Conservation (phyloP, 2,797 vertebrate genomes). For the Enteromius mattozi region DNA sequence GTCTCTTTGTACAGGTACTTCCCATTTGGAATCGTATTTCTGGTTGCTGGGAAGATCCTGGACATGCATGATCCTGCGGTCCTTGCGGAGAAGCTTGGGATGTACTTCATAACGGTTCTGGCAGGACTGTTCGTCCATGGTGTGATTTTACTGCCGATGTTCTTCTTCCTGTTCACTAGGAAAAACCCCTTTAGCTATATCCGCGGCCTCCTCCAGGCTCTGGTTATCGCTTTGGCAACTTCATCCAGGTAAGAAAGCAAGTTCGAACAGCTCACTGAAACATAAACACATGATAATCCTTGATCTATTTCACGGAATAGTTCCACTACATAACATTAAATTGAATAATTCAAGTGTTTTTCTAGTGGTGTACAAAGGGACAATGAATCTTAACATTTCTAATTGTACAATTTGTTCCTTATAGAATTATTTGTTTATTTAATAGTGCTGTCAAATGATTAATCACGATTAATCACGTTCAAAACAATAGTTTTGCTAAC, state of each 20-base stretch:
- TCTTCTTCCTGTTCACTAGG: constrained; percentile 82
- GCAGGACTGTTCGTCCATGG: constrained; percentile 84
- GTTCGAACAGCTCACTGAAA: background rate
- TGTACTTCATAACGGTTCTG: constrained; percentile 87
- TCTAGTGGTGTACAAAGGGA: background rate
- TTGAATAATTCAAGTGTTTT: background rate
- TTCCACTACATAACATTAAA: background rate
- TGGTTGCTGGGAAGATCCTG: constrained; percentile 90
- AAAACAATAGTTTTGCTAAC: too few relatives aligned
- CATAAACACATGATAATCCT: background rate
- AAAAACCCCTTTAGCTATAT: constrained; percentile 88
- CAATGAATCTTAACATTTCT: background rate
- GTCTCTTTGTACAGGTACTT: constrained; percentile 81
- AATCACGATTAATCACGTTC: too few relatives aligned
- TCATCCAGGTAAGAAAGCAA: constrained; percentile 83
- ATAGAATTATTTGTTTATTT: too few relatives aligned
- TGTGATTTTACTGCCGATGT: constrained; percentile 82
- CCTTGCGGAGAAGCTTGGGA: constrained; percentile 86
- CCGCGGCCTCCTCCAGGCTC: constrained; percentile 86
- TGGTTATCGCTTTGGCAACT: constrained; percentile 89
- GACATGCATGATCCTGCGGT: constrained; percentile 87
- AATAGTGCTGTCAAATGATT: too few relatives aligned
- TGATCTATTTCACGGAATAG: background rate
- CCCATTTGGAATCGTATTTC: constrained; percentile 89
- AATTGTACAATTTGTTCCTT: too few relatives aligned